A percentile compares a stretch with the other conserved stretches of the same genome.
phyloP scores from a whole-genome alignment of 2,113 vertebrate species.

The Melospiza melodia region DNA sequence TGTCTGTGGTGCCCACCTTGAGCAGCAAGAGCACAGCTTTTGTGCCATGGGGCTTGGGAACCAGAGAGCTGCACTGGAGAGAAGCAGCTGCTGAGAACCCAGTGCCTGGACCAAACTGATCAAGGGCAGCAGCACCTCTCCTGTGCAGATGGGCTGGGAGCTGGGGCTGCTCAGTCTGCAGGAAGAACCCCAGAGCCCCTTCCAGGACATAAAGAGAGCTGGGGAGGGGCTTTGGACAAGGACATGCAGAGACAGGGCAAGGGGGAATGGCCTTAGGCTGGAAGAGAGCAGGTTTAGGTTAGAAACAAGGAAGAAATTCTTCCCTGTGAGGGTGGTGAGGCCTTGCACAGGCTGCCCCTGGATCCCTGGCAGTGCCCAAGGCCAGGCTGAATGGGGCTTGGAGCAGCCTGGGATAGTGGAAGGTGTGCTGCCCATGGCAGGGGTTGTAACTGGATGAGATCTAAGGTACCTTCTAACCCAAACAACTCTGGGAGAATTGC shows the following conservation, averaged over 20 bases:
- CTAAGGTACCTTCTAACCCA: background rate
- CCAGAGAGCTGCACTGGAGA: background rate
- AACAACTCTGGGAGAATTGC: no score
- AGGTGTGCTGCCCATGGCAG: background rate
- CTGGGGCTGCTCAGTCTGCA: background rate
- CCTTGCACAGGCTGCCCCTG: no score
- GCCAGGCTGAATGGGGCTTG: rapidly evolving
- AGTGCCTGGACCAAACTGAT: background rate
- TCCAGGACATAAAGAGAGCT: background rate
- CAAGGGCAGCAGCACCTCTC: background rate
- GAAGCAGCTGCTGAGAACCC: background rate
- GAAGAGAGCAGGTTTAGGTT: background rate
- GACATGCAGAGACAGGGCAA: background rate
- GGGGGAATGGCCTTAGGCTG: background rate
- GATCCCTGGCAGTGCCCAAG: background rate
- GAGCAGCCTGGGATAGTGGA: background rate
- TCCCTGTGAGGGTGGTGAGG: background rate
- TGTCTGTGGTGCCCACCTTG: background rate
- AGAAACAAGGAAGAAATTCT: background rate
- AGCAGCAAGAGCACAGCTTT: background rate
- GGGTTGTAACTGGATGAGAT: background rate
- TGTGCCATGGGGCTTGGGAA: rapidly evolving
- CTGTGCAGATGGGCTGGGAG: background rate
- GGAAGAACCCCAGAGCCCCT: background rate
- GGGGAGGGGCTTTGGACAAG: background rate